Evolutionary conservation across 2,797 vertebrate species (phyloP).

Genomic region (Lutra lutra): DNA sequence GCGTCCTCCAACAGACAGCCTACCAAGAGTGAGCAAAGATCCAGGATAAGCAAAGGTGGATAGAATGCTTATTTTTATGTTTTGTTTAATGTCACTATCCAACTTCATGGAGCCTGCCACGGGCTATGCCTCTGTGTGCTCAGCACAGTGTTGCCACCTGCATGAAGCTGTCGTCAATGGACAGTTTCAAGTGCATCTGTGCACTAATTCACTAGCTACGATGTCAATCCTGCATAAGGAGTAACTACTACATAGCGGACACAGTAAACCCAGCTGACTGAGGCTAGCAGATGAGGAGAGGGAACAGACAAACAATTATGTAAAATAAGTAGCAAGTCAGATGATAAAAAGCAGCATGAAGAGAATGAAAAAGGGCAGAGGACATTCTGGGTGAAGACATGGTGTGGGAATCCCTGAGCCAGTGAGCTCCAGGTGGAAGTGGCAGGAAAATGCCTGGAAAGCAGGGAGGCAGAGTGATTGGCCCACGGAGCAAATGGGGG

Average conservation of each 20-base stretch:
- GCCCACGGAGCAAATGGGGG: not conserved
- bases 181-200: not conserved
- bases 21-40: no score
- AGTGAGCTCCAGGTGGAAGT: not conserved
- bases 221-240: accelerated
- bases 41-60: accelerated
- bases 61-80: not conserved
- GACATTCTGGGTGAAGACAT: no score
- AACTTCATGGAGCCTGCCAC: accelerated
- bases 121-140: accelerated
- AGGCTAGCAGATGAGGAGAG: not conserved
- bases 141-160: accelerated
- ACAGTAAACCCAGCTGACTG: no score
- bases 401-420: not conserved
- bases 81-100: not conserved
- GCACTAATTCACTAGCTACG: not conserved
- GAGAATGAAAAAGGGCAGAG: not conserved
- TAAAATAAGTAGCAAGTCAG: not conserved
- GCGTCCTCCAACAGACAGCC: not conserved
- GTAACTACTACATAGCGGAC: not conserved
- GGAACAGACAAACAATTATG: accelerated
- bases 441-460: not conserved
- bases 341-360: not conserved
- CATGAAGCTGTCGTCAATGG: not conserved
- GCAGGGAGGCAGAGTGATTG: accelerated